Evolutionary conservation across 2,797 vertebrate species (phyloP).

Genomic region (Echiichthys vipera): DNA sequence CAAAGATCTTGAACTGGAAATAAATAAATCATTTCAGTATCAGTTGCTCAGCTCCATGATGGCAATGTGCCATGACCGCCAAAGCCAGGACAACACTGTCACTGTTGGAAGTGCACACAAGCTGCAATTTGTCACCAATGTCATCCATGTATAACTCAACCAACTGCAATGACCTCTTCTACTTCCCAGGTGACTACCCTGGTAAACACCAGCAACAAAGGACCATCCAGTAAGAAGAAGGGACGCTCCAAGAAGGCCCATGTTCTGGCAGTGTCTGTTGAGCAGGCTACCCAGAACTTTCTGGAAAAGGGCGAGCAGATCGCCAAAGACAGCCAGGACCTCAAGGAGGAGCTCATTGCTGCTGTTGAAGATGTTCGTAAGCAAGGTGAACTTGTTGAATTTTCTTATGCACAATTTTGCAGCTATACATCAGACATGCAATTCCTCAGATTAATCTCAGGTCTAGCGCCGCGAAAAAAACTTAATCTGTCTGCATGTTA

Average conservation of each 20-base stretch:
- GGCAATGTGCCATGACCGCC: background rate
- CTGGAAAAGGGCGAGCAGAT: conserved; percentile 98
- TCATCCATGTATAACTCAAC: background rate
- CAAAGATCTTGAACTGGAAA: background rate
- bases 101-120: background rate
- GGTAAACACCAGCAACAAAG: conserved; percentile 99
- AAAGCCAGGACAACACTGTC: background rate
- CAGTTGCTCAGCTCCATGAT: background rate
- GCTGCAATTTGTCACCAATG: background rate
- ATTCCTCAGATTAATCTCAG: too few relatives aligned
- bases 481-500: too few relatives aligned
- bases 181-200: conserved; percentile 93
- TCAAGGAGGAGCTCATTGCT: conserved; percentile 95
- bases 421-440: too few relatives aligned
- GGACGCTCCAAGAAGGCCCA: conserved; percentile 99
- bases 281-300: conserved; percentile 98
- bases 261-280: conserved; percentile 96
- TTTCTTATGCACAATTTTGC: background rate
- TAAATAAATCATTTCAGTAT: background rate
- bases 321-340: conserved; percentile 97
- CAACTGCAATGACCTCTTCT: background rate
- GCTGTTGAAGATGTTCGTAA: conserved; percentile 98
- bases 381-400: conserved; percentile 86
- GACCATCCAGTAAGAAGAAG: conserved; percentile 98
- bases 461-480: too few relatives aligned